Evolutionary conservation across 2,797 vertebrate genomes (phyloP).

Genomic region (Amniataba percoides): DNA sequence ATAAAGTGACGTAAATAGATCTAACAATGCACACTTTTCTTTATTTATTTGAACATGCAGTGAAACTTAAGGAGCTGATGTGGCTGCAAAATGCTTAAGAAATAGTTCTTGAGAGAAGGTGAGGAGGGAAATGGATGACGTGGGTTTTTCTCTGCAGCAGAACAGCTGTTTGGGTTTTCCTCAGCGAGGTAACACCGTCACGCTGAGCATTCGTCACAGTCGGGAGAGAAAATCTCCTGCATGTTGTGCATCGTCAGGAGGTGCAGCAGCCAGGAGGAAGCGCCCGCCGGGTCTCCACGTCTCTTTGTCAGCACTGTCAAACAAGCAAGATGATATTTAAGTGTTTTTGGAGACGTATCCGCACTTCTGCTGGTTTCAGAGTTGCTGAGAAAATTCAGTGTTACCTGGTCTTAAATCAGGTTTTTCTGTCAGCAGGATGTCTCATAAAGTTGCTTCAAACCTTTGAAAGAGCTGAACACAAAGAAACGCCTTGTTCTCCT

Average conservation of each 20-base stretch:
- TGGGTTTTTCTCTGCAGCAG: not conserved
- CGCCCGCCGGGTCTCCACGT: not conserved
- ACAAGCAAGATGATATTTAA: no score
- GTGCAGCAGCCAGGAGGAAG: not conserved
- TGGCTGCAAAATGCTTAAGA: not conserved
- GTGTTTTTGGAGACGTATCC: no score
- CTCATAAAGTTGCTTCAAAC: conserved; percentile 7
- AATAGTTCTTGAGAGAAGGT: not conserved
- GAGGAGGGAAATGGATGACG: not conserved
- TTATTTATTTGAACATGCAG: no score
- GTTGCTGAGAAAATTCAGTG: not conserved
- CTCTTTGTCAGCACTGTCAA: not conserved
- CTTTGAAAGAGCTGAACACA: conserved; percentile 13
- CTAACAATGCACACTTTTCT: not conserved
- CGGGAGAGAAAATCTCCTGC: not conserved
- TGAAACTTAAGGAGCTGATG: not conserved
- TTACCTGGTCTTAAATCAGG: not conserved
- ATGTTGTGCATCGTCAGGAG: not conserved
- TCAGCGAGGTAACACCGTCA: conserved; percentile 1
- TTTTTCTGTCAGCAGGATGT: not conserved
- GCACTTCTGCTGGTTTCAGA: not conserved
- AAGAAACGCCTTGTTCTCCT: not conserved
- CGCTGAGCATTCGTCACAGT: conserved; percentile 20
- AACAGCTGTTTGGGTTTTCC: not conserved
- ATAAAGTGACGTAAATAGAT: not conserved